Evolutionary conservation across 2,113 vertebrate species (phyloP), one percentile per base, ranked within the genome.

Genomic region (Rhinopomastus cyanomelas): DNA sequence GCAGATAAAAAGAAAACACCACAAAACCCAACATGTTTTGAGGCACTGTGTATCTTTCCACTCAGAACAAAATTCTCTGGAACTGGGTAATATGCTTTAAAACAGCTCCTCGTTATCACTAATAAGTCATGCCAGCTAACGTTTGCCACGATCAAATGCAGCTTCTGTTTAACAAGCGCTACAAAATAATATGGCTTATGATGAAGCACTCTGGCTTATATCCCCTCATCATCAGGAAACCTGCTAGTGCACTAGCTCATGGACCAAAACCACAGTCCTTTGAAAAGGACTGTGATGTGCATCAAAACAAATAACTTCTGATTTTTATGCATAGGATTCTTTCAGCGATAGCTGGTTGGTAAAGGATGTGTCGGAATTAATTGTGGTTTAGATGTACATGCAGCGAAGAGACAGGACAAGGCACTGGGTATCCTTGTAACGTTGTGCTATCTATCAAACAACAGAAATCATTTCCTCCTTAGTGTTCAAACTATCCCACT

Each of bases 261-360:
- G 94, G 85, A 96, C 95, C 97, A 96, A 97, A 98, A 93, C 48
- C 85, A 91, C 93, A 83, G 46, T 90, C 92, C 78, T 93, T 94
- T 73, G 76, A 94, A 96, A 72, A 86, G 83, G 89, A 92, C 88
- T 75, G 56, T 89, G 94, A 96, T 96, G 87, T 89, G 81, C 52
- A 79, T 96, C 93, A 85, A 78, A 96, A 94, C 83, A 98, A 97
- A 98, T 93, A 96, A 94, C 85, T 97, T 97, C 94, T 97, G 97
- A 97, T 98, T 98, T 98, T 98, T 98, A 98, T 98, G 98, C 97
- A 97, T 97, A 94, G 93, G 81, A 97, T 98, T 98, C 94, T 96
- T 96, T 97, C 95, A 95, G 92, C 95, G 97, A 93, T 96, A 97
- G 96, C 94, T 97, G 91, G 80, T 89, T 96, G 83, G 85, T 95